Conservation (phyloP, 2,888 invertebrate species). For the Drosophila testacea region DNA sequence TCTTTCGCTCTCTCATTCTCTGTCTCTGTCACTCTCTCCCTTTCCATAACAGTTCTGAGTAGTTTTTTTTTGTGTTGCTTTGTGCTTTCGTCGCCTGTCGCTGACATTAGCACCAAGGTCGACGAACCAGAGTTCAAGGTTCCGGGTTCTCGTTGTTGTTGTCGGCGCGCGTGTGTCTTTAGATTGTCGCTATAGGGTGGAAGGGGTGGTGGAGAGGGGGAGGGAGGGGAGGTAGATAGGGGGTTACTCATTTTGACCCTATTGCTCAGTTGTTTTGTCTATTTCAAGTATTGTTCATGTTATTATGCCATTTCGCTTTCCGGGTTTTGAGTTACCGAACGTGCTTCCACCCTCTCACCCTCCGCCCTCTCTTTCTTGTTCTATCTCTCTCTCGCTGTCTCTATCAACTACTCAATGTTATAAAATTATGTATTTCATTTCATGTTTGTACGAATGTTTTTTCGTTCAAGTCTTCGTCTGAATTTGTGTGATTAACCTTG, state of each 20-base stretch:
- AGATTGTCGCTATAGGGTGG: constrained; percentile 17
- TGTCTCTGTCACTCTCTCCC: constrained; percentile 1
- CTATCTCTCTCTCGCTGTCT: not conserved
- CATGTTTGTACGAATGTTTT: constrained; percentile 17
- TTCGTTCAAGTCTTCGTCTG: constrained; percentile 38
- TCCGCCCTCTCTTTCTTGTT: not conserved
- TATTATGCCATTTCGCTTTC: constrained; percentile 73
- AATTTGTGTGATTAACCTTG: constrained; percentile 71
- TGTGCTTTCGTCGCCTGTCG: constrained; percentile 67
- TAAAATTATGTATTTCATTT: constrained; percentile 62
- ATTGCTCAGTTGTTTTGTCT: constrained; percentile 41
- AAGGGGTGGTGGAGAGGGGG: not conserved
- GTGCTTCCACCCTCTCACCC: constrained; percentile 38
- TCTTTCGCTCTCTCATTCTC: constrained; percentile 11
- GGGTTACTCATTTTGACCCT: constrained; percentile 18
- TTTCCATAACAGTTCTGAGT: constrained; percentile 8
- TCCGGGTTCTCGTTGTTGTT: constrained; percentile 39
- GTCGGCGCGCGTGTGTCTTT: constrained; percentile 39
- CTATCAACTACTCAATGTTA: constrained; percentile 4
- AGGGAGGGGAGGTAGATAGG: no score
- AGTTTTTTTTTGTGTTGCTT: constrained; percentile 20
- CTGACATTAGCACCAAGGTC: constrained; percentile 85
- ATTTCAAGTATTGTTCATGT: constrained; percentile 63
- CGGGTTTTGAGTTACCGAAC: constrained; percentile 75
- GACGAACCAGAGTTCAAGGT: constrained; percentile 86